Percentiles rank a stretch among this genome's conserved stretches.
Evolutionary conservation across 2,888 invertebrate genomes (phyloP).

Genomic region (Brachylomia viminalis): DNA sequence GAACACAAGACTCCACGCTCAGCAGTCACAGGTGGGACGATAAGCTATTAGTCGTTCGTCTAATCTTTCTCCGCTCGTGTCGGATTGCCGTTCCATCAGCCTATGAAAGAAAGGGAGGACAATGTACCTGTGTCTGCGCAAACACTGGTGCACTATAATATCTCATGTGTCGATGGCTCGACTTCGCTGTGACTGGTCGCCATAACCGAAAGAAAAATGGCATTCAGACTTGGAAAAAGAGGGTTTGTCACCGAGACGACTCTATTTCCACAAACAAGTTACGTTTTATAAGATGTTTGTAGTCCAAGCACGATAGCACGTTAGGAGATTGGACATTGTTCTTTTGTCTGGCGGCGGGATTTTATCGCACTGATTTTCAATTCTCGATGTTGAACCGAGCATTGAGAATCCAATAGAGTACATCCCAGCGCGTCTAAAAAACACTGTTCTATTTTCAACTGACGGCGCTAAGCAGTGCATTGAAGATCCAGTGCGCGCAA

Average conservation of each 20-base stretch:
- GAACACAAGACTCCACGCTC: not conserved
- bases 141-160: not conserved
- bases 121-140: not conserved
- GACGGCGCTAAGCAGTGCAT: no score
- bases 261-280: not conserved
- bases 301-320: not conserved
- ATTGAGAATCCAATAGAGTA: no score
- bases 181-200: no score
- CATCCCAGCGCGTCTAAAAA: no score
- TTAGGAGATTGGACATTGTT: not conserved
- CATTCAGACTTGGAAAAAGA: not conserved
- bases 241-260: not conserved
- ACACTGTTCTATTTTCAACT: no score
- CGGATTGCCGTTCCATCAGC: not conserved
- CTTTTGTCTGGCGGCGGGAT: not conserved
- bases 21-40: not conserved
- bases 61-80: not conserved
- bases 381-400: no score
- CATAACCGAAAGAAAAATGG: not conserved
- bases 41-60: not conserved
- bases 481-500: no score
- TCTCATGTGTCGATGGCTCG: not conserved
- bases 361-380: no score
- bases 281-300: not conserved
- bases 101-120: not conserved